phyloP scores from a whole-genome alignment of 2,888 invertebrate species.

The Hermodice carunculata region DNA sequence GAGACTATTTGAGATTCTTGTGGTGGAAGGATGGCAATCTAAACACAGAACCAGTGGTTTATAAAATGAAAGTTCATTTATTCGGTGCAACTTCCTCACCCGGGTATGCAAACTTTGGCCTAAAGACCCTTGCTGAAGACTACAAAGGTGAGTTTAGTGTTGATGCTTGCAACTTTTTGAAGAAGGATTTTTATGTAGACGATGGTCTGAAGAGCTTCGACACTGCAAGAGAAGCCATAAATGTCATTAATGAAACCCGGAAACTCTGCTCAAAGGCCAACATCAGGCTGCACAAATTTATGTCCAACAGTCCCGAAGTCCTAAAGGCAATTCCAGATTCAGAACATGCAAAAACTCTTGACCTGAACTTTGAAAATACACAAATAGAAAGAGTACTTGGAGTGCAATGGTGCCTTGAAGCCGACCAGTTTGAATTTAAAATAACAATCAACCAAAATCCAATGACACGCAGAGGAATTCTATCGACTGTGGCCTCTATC shows the following conservation, averaged over 20 bases:
- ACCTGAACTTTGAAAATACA: background rate
- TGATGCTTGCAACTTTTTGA: slow-evolving; percentile 3
- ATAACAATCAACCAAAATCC: background rate
- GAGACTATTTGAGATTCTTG: slow-evolving; percentile 23
- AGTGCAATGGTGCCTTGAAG: background rate
- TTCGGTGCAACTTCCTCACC: slow-evolving; percentile 19
- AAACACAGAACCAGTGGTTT: background rate
- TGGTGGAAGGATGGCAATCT: slow-evolving; percentile 26
- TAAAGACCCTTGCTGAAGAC: slow-evolving; percentile 1
- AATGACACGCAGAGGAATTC: slow-evolving; percentile 15
- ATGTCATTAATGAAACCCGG: slow-evolving; percentile 1
- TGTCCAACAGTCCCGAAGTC: slow-evolving; percentile 15
- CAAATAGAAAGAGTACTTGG: slow-evolving; percentile 7
- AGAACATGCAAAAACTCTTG: background rate
- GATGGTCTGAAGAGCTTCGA: slow-evolving; percentile 28
- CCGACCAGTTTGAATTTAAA: slow-evolving; percentile 8
- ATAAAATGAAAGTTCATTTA: slow-evolving; percentile 19
- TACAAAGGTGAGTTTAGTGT: background rate
- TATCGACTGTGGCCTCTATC: slow-evolving; percentile 13
- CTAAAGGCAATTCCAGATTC: slow-evolving; percentile 8
- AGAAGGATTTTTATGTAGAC: slow-evolving; percentile 30
- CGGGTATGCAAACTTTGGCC: slow-evolving; percentile 18
- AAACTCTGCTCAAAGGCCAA: slow-evolving; percentile 4
- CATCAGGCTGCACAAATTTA: slow-evolving; percentile 23
- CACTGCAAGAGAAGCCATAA: background rate